phyloP scores from a whole-genome alignment of 2,888 invertebrate species.

The Tryphoninae sp. region DNA sequence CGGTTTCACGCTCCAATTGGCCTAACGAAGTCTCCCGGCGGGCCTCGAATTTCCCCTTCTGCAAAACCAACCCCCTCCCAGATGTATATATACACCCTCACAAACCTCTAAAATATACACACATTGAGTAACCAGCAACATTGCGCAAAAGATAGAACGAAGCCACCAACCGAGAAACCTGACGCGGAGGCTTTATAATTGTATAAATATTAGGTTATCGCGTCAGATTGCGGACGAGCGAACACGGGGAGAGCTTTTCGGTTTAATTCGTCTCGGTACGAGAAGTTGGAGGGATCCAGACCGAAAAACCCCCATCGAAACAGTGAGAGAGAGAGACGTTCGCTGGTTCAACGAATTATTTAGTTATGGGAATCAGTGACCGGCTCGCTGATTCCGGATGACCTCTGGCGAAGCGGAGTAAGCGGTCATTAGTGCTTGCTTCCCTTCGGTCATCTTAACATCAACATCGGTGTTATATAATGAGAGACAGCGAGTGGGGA shows the following conservation, averaged over 20 bases:
- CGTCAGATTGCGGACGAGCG: slow-evolving; percentile 68
- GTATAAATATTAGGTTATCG: slow-evolving; percentile 80
- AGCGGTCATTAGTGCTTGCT: slow-evolving; percentile 5
- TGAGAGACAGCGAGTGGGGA: background rate
- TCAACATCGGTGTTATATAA: background rate
- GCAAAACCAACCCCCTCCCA: slow-evolving; percentile 35
- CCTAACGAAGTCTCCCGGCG: slow-evolving; percentile 76
- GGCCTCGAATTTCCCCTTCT: slow-evolving; percentile 65
- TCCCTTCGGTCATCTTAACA: slow-evolving; percentile 39
- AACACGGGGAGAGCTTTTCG: slow-evolving; percentile 36
- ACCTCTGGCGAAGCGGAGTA: slow-evolving; percentile 41
- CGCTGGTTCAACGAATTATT: slow-evolving; percentile 34
- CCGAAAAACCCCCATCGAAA: slow-evolving; percentile 6
- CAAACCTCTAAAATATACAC: background rate
- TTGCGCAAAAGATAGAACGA: slow-evolving; percentile 21
- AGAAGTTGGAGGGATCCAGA: background rate
- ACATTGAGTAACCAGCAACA: slow-evolving; percentile 63
- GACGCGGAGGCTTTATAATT: slow-evolving; percentile 74
- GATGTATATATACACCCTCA: slow-evolving; percentile 14
- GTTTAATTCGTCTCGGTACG: slow-evolving; percentile 49
- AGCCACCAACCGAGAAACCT: slow-evolving; percentile 34
- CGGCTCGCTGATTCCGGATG: slow-evolving; percentile 55
- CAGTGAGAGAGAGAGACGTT: slow-evolving; percentile 5
- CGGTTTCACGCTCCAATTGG: slow-evolving; percentile 78
- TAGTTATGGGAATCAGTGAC: slow-evolving; percentile 55